Conservation (phyloP, 2,113 vertebrate genomes). For the Corapipo altera region DNA sequence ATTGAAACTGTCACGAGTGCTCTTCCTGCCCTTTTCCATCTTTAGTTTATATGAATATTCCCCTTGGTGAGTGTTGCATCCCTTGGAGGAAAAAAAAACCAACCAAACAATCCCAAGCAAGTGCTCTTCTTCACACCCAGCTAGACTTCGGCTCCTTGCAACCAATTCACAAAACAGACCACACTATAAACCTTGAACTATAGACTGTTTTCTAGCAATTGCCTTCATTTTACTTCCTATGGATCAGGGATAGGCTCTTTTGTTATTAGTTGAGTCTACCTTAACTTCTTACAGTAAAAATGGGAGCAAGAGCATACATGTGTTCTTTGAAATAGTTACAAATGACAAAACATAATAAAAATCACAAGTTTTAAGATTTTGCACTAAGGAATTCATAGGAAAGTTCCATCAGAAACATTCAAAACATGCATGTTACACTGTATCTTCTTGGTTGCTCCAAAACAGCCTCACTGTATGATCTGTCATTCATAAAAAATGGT, state of each 20-base stretch:
- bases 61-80: background rate
- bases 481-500: background rate
- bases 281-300: background rate
- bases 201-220: background rate
- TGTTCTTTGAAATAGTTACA: background rate
- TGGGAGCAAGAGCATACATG: fast-evolving
- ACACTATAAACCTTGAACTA: background rate
- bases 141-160: background rate
- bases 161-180: background rate
- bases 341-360: background rate
- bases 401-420: background rate
- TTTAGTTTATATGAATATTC: background rate
- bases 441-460: background rate
- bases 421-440: background rate
- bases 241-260: background rate
- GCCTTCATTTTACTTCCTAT: background rate
- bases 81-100: background rate
- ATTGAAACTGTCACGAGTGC: fast-evolving
- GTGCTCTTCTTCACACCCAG: background rate
- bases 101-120: background rate
- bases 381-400: background rate
- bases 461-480: background rate
- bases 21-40: background rate
- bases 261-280: background rate
- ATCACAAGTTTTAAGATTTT: background rate